Evolutionary conservation across 2,888 invertebrate genomes (phyloP).

Genomic region (Eretmocerus hayati): DNA sequence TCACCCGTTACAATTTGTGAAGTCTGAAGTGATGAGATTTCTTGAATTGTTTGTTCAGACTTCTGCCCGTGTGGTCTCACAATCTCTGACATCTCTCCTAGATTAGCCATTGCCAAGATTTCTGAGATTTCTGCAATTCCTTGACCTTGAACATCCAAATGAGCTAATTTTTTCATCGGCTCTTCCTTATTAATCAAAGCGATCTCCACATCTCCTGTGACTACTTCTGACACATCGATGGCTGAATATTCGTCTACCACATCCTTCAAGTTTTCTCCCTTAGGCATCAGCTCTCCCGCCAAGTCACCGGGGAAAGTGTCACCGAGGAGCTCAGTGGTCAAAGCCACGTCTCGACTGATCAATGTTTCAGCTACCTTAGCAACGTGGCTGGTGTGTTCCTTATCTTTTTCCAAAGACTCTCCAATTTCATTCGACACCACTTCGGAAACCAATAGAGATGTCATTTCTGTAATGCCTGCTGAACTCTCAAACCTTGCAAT

Average conservation of each 20-base stretch:
- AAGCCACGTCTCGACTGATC: constrained; percentile 36
- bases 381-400: constrained; percentile 33
- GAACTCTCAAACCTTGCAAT: constrained; percentile 23
- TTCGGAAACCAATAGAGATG: constrained; percentile 23
- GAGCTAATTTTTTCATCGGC: constrained; percentile 22
- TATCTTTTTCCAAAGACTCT: constrained; percentile 13
- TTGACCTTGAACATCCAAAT: constrained; percentile 32
- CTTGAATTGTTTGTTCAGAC: constrained; percentile 29
- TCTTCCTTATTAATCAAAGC: constrained; percentile 22
- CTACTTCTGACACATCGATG: constrained; percentile 24
- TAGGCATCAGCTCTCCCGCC: constrained; percentile 16
- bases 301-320: constrained; percentile 21
- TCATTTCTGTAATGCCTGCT: constrained; percentile 23
- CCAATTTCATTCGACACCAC: constrained; percentile 21
- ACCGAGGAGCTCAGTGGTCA: constrained; percentile 29
- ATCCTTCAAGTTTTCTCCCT: constrained; percentile 13
- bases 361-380: constrained; percentile 40
- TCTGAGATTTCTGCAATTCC: constrained; percentile 43
- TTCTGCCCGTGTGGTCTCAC: constrained; percentile 24
- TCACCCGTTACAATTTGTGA: constrained; percentile 29
- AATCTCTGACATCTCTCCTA: constrained; percentile 22
- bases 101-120: constrained; percentile 28
- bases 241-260: constrained; percentile 22
- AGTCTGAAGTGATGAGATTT: constrained; percentile 28
- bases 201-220: constrained; percentile 32